These are phyloP conservation scores for Eupithecia subfuscata DNA, from an alignment of 2,888 invertebrate genomes.

Conservation along the genomic window DNA sequence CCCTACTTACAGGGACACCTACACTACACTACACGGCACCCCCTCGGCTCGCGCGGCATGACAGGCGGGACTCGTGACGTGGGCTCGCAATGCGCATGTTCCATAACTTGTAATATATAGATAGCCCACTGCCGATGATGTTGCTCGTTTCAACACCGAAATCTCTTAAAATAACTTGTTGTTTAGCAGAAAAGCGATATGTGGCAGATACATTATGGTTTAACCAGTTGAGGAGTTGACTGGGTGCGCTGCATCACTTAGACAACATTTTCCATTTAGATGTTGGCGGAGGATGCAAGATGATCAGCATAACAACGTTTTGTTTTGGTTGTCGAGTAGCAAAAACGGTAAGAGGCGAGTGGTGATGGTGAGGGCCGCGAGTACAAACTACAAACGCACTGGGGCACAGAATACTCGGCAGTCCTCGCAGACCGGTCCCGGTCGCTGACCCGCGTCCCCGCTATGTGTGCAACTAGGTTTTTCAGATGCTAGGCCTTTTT, in stretches of 20 bases:
- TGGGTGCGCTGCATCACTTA: not conserved
- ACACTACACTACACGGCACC: not conserved
- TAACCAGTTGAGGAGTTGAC: not conserved
- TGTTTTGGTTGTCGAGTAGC: slow-evolving; percentile 45
- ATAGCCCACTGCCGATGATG: not conserved
- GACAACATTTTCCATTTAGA: not conserved
- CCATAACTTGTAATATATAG: not conserved
- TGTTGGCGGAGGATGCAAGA: not conserved
- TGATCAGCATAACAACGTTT: not conserved
- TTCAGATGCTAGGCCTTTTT: slow-evolving; percentile 59
- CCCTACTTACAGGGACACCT: not conserved
- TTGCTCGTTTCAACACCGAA: not conserved
- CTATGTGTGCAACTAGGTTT: slow-evolving; percentile 67
- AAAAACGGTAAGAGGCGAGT: slow-evolving; percentile 54
- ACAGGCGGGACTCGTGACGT: slow-evolving; percentile 1
- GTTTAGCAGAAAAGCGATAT: not conserved
- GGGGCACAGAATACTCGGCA: slow-evolving; percentile 9
- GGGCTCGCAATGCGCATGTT: not conserved
- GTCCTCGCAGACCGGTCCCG: slow-evolving; percentile 70
- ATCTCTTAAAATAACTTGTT: not conserved
- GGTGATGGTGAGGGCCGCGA: slow-evolving; percentile 1
- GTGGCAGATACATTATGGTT: not conserved
- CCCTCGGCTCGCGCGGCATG: not conserved
- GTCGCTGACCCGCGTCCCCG: slow-evolving; percentile 67
- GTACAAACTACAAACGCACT: not conserved